Conservation (phyloP, 2,113 vertebrate species). For the Lamprologus speciosus region DNA sequence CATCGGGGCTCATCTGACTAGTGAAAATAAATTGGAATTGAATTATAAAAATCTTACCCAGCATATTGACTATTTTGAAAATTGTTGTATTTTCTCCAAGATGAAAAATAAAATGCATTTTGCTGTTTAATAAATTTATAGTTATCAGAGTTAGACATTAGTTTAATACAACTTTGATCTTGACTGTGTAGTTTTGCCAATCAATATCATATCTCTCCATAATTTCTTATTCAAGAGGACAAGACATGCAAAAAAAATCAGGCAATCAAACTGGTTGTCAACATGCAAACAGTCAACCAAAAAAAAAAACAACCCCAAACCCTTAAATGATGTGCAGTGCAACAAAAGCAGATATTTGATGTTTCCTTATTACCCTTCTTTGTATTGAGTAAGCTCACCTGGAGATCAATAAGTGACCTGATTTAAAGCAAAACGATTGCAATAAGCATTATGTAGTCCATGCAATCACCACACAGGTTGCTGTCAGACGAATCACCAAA, state of each 20-base stretch:
- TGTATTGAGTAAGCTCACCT: neutral
- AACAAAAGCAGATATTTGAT: neutral
- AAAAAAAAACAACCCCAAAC: accelerated
- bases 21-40: neutral
- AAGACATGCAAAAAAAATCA: too few relatives aligned
- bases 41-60: neutral
- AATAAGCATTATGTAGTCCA: neutral
- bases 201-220: neutral
- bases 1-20: neutral
- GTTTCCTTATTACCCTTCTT: neutral
- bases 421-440: neutral
- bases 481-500: neutral
- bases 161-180: neutral
- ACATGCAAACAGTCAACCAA: neutral
- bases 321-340: neutral
- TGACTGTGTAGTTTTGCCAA: neutral
- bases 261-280: neutral
- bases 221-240: neutral
- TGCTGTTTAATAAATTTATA: neutral
- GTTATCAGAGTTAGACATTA: neutral
- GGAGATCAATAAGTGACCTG: neutral
- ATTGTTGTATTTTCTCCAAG: neutral
- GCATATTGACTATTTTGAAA: neutral
- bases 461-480: neutral
- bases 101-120: neutral